phyloP scores from a whole-genome alignment of 2,797 vertebrate genomes.

The Gymnodraco acuticeps region DNA sequence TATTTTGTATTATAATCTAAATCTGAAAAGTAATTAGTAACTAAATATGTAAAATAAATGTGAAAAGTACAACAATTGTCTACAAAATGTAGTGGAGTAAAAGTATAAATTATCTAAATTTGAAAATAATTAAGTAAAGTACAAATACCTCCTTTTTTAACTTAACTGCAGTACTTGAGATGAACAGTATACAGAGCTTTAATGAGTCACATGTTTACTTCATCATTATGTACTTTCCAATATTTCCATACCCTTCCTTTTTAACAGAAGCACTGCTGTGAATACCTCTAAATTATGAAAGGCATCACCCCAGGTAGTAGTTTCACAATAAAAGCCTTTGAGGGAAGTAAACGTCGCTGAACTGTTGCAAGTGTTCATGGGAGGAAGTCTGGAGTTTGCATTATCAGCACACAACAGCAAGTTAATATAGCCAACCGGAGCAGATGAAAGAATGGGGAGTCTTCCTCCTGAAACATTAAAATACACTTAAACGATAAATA shows the following conservation, averaged over 20 bases:
- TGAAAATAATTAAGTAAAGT: too few relatives aligned
- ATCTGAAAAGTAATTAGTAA: too few relatives aligned
- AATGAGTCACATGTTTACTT: not conserved
- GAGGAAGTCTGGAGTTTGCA: slow-evolving; percentile 26
- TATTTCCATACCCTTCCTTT: not conserved
- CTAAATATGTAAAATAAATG: too few relatives aligned
- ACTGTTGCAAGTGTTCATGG: slow-evolving; percentile 20
- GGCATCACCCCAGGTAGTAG: slow-evolving; percentile 5
- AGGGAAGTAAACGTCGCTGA: slow-evolving; percentile 5
- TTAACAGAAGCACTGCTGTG: not conserved
- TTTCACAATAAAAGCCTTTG: slow-evolving; percentile 39
- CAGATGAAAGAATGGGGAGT: not conserved
- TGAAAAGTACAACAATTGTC: too few relatives aligned
- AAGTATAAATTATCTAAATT: too few relatives aligned
- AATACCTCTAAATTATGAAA: slow-evolving; percentile 20
- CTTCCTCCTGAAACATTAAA: slow-evolving; percentile 13
- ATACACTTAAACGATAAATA: not conserved
- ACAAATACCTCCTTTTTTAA: too few relatives aligned
- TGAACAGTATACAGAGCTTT: not conserved
- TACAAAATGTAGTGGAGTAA: too few relatives aligned
- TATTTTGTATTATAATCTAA: too few relatives aligned
- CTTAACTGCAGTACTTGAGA: too few relatives aligned
- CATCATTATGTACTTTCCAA: not conserved
- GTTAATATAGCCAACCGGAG: not conserved
- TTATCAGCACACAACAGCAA: slow-evolving; percentile 22